phyloP scores from a whole-genome alignment of 2,888 invertebrate species.

The Pocota personata region DNA sequence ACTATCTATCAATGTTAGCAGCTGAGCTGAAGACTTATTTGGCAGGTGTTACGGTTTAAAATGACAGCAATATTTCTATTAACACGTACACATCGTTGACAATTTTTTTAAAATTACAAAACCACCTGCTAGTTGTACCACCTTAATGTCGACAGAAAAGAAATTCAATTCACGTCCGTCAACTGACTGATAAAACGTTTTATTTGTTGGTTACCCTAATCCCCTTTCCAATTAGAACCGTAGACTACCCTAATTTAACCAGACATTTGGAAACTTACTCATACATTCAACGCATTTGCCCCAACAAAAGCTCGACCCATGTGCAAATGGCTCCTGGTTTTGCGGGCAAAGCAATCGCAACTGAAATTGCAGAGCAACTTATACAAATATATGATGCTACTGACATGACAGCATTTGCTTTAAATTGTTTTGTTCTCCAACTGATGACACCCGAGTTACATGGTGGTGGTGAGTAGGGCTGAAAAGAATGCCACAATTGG shows the following conservation, averaged over 20 bases:
- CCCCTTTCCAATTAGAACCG: slow-evolving; percentile 25
- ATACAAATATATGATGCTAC: not conserved
- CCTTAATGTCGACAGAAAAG: not conserved
- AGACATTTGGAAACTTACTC: slow-evolving; percentile 44
- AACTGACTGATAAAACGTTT: not conserved
- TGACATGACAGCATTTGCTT: slow-evolving; percentile 46
- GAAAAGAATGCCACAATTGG: not conserved
- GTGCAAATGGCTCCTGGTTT: slow-evolving; percentile 11
- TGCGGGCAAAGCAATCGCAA: slow-evolving; percentile 6
- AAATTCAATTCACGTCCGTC: slow-evolving; percentile 16
- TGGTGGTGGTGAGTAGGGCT: not conserved
- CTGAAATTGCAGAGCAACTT: slow-evolving; percentile 21
- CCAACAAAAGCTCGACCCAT: slow-evolving; percentile 14
- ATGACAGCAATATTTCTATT: not conserved
- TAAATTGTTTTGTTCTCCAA: slow-evolving; percentile 38
- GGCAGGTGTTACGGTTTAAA: not conserved
- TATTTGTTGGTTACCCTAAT: slow-evolving; percentile 16
- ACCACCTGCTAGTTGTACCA: not conserved
- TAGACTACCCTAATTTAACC: not conserved
- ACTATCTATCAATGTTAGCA: no score
- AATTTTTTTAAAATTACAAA: not conserved
- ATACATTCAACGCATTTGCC: not conserved
- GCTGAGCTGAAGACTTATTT: not conserved
- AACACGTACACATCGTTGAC: not conserved
- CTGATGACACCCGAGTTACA: slow-evolving; percentile 27